These are phyloP conservation scores for Aphelinus atriplicis DNA, from an alignment of 1,140 invertebrate genomes.

Conservation along the genomic window DNA sequence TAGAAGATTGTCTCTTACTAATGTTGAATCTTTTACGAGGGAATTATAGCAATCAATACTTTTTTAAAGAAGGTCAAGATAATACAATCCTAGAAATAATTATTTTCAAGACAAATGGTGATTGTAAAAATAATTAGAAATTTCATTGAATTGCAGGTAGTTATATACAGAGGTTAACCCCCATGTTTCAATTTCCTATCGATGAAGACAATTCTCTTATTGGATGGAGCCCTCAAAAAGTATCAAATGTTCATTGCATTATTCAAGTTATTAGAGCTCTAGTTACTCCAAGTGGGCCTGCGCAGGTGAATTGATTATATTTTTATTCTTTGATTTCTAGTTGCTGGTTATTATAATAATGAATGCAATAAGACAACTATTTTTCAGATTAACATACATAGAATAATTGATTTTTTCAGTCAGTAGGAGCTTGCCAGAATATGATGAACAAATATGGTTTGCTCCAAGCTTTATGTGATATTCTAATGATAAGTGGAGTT, in stretches of 20 bases:
- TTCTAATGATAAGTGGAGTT: conserved; percentile 95
- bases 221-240: conserved; percentile 94
- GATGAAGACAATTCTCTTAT: conserved; percentile 72
- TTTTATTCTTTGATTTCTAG: conserved; percentile 9
- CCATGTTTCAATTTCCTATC: conserved; percentile 84
- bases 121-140: conserved; percentile 18
- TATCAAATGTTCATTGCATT: conserved; percentile 92
- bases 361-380: too few relatives aligned
- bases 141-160: conserved; percentile 67
- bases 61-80: conserved; percentile 91
- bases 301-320: conserved; percentile 67
- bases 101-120: too few relatives aligned
- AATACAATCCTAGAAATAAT: too few relatives aligned
- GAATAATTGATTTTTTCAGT: conserved; percentile 42
- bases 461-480: conserved; percentile 84
- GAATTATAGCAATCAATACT: conserved; percentile 98
- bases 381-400: too few relatives aligned
- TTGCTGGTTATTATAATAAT: conserved; percentile 7
- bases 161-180: conserved; percentile 89
- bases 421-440: conserved; percentile 83
- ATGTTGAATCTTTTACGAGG: conserved; percentile 94
- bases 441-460: conserved; percentile 86
- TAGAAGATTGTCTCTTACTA: conserved; percentile 96
- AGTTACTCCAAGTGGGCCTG: conserved; percentile 88
- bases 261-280: conserved; percentile 89